Percentiles rank a stretch among this genome's conserved stretches.
phyloP scores from a whole-genome alignment of 2,888 invertebrate species.

The Drosophila anomalipes region DNA sequence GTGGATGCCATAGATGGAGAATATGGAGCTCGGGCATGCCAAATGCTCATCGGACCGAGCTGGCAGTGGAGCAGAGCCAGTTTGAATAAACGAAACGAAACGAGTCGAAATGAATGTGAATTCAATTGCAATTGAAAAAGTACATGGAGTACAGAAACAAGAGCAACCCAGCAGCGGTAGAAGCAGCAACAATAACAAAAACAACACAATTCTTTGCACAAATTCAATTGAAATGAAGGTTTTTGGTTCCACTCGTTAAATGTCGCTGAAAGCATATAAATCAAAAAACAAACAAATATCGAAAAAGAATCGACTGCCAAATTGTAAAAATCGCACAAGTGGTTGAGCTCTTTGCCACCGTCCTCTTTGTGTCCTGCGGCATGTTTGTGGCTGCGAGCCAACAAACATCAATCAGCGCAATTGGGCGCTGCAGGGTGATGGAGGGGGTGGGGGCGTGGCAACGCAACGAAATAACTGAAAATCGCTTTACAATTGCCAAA shows the following conservation, averaged over 20 bases:
- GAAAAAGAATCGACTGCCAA: slow-evolving; percentile 63
- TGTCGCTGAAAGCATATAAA: slow-evolving; percentile 49
- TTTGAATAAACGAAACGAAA: slow-evolving; percentile 40
- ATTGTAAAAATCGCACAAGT: slow-evolving; percentile 82
- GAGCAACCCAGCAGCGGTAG: slow-evolving; percentile 1
- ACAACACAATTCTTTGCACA: slow-evolving; percentile 45
- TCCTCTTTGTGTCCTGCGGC: slow-evolving; percentile 60
- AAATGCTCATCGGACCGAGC: slow-evolving; percentile 52
- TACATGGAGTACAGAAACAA: slow-evolving; percentile 11
- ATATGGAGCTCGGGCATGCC: slow-evolving; percentile 8
- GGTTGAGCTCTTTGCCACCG: slow-evolving; percentile 42
- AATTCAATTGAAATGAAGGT: slow-evolving; percentile 69
- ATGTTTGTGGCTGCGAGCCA: slow-evolving; percentile 68
- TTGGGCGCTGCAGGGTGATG: slow-evolving; percentile 12
- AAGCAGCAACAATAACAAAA: slow-evolving; percentile 12
- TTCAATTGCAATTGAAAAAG: slow-evolving; percentile 77
- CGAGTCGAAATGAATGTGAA: slow-evolving; percentile 68
- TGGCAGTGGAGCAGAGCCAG: slow-evolving; percentile 26
- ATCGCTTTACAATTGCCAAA: slow-evolving; percentile 85
- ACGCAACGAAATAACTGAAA: slow-evolving; percentile 81
- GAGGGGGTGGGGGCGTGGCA: slow-evolving; percentile 1
- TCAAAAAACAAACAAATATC: slow-evolving; percentile 17
- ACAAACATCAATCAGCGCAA: slow-evolving; percentile 71
- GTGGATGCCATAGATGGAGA: not conserved
- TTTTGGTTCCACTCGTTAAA: slow-evolving; percentile 52